Base-by-base conservation (phyloP, 2,113 vertebrate species). In the Xiphophorus hellerii region DNA sequence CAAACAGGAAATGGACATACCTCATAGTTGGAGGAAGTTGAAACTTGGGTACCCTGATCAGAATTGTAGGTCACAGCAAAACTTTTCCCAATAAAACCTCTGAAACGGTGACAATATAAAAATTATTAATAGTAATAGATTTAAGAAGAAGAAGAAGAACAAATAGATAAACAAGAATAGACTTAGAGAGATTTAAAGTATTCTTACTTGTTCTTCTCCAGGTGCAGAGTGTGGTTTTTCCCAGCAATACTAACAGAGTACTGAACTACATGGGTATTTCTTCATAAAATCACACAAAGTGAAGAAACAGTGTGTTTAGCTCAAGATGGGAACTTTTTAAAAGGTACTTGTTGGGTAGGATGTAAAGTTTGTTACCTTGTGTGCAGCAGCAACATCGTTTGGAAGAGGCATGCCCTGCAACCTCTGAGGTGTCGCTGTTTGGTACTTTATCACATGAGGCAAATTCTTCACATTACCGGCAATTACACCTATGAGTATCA, bases 21-120 rank as follows among this genome's bases (percentile, higher is more conserved):
- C 95, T 88, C 77, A 0, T 75, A 22, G 14, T 94, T 85, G 0
- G 92, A 90, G 77, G 74, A 79, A 69, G 90, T 87, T 0, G 87
- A 93, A 82, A 97, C 48, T 84, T 94, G 92, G 0, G 79, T 83
- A 39, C 96, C 96, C 0, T 96, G 39, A 17, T 95, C 84, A 0
- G 80, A 89, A 30, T 93, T 96, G 73, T 96, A 92, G 0, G 95
- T 97, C 90, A 97, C 93, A 0, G 87, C 92, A 77, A 96, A 98
- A 69, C 85, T 67, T 11, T 90, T 87, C n/a, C 95, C 95, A 27
- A 98, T 78, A 62, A 98, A 94, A 63, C 92, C 87, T 84, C 97
- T 99, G 89, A 20, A 77, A 88, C 76, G 3, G 75, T 84, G 22
- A 62, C 7, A 42, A 25, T 29, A 6, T 30, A 31, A 27, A 48